Percentiles rank a stretch among this genome's conserved stretches.
Conservation (phyloP, 2,888 invertebrate genomes). For the Rhamphomyia laevipes region DNA sequence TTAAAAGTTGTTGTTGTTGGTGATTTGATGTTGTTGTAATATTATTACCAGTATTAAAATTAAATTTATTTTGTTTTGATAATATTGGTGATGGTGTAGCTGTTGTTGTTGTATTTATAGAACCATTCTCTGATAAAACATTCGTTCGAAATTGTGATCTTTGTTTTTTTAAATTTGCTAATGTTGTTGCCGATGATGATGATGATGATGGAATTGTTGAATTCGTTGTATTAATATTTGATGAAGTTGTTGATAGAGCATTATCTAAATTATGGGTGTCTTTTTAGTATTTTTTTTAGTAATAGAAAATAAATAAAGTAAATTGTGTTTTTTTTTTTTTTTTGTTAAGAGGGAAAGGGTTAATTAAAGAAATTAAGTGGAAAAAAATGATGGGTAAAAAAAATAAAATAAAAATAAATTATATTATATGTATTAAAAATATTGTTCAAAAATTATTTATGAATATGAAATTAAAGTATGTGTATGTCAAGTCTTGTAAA, state of each 20-base stretch:
- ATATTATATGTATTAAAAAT: too few species aligned
- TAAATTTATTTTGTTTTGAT: slow-evolving; percentile 21
- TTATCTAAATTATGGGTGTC: slow-evolving; percentile 24
- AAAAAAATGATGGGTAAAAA: too few species aligned
- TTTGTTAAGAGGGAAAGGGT: neutral
- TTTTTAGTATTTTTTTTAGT: slow-evolving; percentile 12
- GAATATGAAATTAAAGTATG: too few species aligned
- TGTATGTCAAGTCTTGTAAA: too few species aligned
- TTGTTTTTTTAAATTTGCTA: slow-evolving; percentile 89
- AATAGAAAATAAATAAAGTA: neutral
- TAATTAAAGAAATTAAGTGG: too few species aligned
- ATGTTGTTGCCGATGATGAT: slow-evolving; percentile 41
- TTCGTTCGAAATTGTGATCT: slow-evolving; percentile 64
- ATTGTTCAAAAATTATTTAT: too few species aligned
- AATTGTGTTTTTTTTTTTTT: neutral
- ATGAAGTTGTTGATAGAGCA: slow-evolving; percentile 18
- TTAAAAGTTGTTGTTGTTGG: slow-evolving; percentile 35
- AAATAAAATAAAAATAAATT: too few species aligned
- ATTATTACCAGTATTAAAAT: neutral
- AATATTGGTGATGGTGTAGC: slow-evolving; percentile 28
- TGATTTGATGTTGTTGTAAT: slow-evolving; percentile 33
- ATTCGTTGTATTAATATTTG: too few species aligned
- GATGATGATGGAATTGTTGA: slow-evolving; percentile 21
- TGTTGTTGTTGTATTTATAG: slow-evolving; percentile 34
- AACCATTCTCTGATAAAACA: slow-evolving; percentile 39